These are phyloP conservation scores for Drosophila sp. DNA, from an alignment of 1,140 invertebrate genomes.

Conservation along the genomic window DNA sequence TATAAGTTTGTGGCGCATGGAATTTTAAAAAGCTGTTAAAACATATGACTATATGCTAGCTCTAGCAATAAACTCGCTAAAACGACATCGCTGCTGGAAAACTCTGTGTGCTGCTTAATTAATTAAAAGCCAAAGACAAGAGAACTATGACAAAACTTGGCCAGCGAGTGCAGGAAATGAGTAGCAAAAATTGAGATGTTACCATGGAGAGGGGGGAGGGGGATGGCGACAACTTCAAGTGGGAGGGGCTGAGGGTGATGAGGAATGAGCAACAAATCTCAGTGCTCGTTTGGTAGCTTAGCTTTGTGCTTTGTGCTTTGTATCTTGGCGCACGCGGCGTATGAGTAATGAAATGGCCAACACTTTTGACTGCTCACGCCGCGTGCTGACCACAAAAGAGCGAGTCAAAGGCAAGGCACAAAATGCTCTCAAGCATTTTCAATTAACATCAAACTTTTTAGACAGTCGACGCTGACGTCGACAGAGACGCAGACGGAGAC, in stretches of 20 bases:
- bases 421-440: constrained; percentile 56
- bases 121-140: constrained; percentile 29
- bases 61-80: too few relatives aligned
- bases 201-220: too few relatives aligned
- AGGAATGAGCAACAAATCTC: neutral
- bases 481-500: constrained; percentile 15
- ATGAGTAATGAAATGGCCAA: constrained; percentile 68
- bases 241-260: neutral
- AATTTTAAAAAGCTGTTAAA: too few relatives aligned
- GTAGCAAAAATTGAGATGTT: constrained; percentile 57
- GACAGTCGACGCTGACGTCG: constrained; percentile 22
- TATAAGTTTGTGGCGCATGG: too few relatives aligned
- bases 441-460: constrained; percentile 61
- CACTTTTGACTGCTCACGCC: constrained; percentile 46
- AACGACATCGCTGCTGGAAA: too few relatives aligned
- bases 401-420: neutral
- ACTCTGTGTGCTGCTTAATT: constrained; percentile 42
- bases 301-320: constrained; percentile 44
- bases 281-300: neutral
- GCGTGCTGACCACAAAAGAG: constrained; percentile 24
- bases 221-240: constrained; percentile 18
- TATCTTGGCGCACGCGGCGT: too few relatives aligned
- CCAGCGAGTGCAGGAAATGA: constrained; percentile 5
- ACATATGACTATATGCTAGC: too few relatives aligned
- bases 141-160: constrained; percentile 17